These are phyloP conservation scores for Pycnonotus jocosus DNA, from an alignment of 2,113 vertebrate species.

Conservation along the genomic window DNA sequence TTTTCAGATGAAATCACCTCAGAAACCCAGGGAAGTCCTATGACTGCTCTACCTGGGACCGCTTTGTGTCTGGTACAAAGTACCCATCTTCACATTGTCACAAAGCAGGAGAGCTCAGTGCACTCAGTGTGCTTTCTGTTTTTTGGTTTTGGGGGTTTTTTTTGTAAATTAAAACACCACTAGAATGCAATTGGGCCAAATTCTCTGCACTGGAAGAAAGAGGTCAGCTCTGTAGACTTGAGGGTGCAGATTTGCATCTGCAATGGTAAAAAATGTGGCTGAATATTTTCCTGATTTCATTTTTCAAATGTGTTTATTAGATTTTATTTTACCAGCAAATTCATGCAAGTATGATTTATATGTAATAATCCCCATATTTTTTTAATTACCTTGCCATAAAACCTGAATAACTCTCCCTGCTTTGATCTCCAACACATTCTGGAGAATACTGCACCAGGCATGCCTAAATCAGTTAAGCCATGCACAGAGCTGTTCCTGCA, in stretches of 20 bases:
- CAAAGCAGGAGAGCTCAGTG: not conserved
- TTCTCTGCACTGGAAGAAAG: not conserved
- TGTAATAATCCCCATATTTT: constrained; percentile 67
- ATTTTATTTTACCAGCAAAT: constrained; percentile 64
- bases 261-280: not conserved
- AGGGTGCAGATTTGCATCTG: not conserved
- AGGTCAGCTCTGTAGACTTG: not conserved
- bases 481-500: constrained; percentile 46
- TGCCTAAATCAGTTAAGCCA: constrained; percentile 69
- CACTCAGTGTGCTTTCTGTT: too few relatives aligned
- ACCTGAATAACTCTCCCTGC: constrained; percentile 61
- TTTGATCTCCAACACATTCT: constrained; percentile 75
- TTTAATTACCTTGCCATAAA: constrained; percentile 74
- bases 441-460: constrained; percentile 57
- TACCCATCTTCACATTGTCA: not conserved
- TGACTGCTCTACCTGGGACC: not conserved
- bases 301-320: constrained; percentile 34
- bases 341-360: constrained; percentile 66
- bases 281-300: constrained; percentile 9
- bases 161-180: not conserved
- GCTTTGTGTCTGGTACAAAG: not conserved
- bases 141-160: not conserved
- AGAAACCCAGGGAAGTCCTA: not conserved
- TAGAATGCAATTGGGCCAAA: not conserved
- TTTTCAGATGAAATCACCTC: not conserved